Conservation (phyloP, 2,888 invertebrate species). For the Copidosoma aretas region DNA sequence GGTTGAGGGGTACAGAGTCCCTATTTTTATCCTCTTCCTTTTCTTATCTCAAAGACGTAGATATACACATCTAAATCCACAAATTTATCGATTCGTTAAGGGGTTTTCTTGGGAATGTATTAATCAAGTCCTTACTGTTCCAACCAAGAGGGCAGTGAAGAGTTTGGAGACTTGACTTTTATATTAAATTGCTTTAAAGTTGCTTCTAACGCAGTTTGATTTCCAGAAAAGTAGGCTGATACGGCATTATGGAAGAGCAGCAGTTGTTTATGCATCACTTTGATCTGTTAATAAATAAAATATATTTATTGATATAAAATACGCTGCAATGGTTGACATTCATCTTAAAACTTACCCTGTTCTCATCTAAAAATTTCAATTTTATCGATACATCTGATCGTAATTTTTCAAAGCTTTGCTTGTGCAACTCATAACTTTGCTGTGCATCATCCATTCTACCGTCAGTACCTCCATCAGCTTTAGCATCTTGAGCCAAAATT, state of each 20-base stretch:
- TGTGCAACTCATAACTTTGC: constrained; percentile 82
- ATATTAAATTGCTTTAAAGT: constrained; percentile 95
- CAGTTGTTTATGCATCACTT: constrained; percentile 98
- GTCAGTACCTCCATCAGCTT: constrained; percentile 65
- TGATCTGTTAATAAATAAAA: constrained; percentile 70
- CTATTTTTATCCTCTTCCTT: constrained; percentile 4
- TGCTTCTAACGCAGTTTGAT: constrained; percentile 90
- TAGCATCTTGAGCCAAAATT: constrained; percentile 73
- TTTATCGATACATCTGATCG: constrained; percentile 94
- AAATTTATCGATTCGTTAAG: constrained; percentile 25
- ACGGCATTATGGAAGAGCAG: constrained; percentile 95
- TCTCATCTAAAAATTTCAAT: constrained; percentile 95
- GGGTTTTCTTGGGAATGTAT: constrained; percentile 26
- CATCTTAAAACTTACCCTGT: constrained; percentile 73
- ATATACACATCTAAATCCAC: constrained; percentile 36
- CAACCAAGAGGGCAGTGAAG: constrained; percentile 80
- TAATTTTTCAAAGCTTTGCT: constrained; percentile 89
- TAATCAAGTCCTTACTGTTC: constrained; percentile 68
- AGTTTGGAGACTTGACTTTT: constrained; percentile 82
- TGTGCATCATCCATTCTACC: constrained; percentile 80
- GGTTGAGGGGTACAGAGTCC: constrained; percentile 10
- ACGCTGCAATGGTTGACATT: no score
- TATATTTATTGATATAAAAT: no score
- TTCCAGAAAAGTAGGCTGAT: constrained; percentile 96
- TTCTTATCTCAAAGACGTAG: constrained; percentile 20